Percentiles rank a stretch among this genome's conserved stretches.
These are phyloP conservation scores for Piprites chloris DNA, from an alignment of 2,113 vertebrate genomes.

Conservation along the genomic window DNA sequence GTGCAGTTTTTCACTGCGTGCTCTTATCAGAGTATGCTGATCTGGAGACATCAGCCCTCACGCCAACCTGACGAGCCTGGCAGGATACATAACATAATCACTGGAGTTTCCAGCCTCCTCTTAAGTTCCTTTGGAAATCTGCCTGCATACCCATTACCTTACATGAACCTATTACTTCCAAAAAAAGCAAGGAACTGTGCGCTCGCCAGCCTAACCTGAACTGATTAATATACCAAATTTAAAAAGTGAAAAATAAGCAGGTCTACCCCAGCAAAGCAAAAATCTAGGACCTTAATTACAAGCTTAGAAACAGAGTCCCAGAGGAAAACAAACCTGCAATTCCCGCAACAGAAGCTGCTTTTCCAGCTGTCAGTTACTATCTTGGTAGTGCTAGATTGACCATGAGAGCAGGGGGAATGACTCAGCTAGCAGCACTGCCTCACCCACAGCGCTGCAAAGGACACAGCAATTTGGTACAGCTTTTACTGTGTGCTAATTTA, in stretches of 20 bases:
- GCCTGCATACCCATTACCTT: not conserved
- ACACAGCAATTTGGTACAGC: not conserved
- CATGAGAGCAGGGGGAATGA: not conserved
- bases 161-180: not conserved
- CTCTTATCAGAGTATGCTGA: not conserved
- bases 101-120: not conserved
- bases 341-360: not conserved
- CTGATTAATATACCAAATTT: not conserved
- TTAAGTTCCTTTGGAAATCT: slow-evolving; percentile 6
- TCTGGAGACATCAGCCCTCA: not conserved
- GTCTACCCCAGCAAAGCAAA: not conserved
- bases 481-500: not conserved
- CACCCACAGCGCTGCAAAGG: not conserved
- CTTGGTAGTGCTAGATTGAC: not conserved
- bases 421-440: not conserved
- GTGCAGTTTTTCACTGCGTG: not conserved
- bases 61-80: accelerated
- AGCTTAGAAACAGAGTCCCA: not conserved
- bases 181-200: not conserved
- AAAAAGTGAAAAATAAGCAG: not conserved
- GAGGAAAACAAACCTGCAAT: not conserved
- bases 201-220: not conserved
- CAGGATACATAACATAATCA: not conserved
- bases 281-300: not conserved
- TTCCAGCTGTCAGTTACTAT: slow-evolving; percentile 16